Evolutionary conservation across 1,140 invertebrate genomes (phyloP), one percentile per base, ranked within the genome.

Genomic region (Achroia grisella): DNA sequence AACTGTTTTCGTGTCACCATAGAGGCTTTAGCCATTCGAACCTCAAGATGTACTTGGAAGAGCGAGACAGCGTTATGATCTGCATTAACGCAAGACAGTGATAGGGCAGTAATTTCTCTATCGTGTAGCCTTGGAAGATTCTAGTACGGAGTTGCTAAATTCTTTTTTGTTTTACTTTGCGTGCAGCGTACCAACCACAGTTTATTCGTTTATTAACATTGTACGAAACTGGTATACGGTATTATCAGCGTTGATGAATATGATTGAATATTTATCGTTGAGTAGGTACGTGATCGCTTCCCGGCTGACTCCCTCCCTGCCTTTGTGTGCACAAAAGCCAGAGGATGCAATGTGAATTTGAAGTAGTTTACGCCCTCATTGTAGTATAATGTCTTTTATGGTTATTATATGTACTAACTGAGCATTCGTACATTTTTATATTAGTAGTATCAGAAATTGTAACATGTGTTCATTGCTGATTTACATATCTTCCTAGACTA

Each of bases 1-100:
- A 56, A 35, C 30, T 58, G 56, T 73, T 73, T 70, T 62, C 63
- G 62, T 68, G 63, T 70, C 69, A 65, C 62, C 59, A 64, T 65
- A 62, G 56, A 63, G 47, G 45, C 44, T 48, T 47, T 48, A 40
- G 42, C 42, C 54, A 17, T 30, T 37, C 11, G 35, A 37, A 15
- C 35, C 17, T 11, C 35, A 14, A 17, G 35, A 15, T 37, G 13
- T 37, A 37, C 35, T 37, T 37, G 35, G 35, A 15, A 4, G 35
- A 37, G 35, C 13, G 35, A 37, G 14, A 37, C 13, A 14, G 15
- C 35, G n/a, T 15, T 15, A 23, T 11, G 17, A 23, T 23, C 6
- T 23, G 17, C 17, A 23, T 23, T 23, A 23, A 37, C 15, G 35
- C 14, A 4, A 37, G 35, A 37, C 33, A 14, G 17, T 35, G 41